Conservation (phyloP, 2,888 invertebrate genomes). For the Tipula helvola region DNA sequence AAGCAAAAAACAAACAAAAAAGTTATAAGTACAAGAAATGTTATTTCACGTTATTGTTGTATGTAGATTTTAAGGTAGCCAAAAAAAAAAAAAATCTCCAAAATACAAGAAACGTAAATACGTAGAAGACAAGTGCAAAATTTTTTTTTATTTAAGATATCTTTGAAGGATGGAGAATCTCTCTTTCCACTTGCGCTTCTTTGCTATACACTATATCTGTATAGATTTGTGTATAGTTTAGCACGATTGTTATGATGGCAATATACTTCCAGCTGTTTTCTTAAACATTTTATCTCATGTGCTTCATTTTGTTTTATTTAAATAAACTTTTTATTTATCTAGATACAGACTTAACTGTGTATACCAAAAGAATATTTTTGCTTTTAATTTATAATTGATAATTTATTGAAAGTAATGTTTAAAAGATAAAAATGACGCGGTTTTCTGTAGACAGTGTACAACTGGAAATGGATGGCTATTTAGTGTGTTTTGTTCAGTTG, state of each 20-base stretch:
- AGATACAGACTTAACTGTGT: neutral
- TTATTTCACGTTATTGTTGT: neutral
- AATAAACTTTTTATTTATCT: neutral
- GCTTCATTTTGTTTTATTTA: neutral
- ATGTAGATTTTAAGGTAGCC: neutral
- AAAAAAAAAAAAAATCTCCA: neutral
- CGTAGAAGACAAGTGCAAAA: neutral
- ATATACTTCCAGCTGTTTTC: constrained; percentile 4
- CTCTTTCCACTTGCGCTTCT: neutral
- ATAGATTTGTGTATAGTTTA: neutral
- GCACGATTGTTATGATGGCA: neutral
- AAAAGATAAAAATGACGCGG: neutral
- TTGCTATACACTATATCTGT: no score
- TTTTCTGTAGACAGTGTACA: neutral
- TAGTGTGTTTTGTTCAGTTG: neutral
- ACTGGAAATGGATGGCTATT: neutral
- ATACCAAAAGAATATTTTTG: neutral
- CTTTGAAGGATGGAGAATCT: neutral
- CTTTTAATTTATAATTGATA: neutral
- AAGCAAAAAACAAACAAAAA: neutral
- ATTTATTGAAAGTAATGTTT: neutral
- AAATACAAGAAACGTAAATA: neutral
- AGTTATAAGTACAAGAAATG: neutral
- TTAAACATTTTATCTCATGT: neutral
- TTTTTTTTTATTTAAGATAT: neutral